phyloP scores from a whole-genome alignment of 2,797 vertebrate genomes.

The Macroramphosus scolopax region DNA sequence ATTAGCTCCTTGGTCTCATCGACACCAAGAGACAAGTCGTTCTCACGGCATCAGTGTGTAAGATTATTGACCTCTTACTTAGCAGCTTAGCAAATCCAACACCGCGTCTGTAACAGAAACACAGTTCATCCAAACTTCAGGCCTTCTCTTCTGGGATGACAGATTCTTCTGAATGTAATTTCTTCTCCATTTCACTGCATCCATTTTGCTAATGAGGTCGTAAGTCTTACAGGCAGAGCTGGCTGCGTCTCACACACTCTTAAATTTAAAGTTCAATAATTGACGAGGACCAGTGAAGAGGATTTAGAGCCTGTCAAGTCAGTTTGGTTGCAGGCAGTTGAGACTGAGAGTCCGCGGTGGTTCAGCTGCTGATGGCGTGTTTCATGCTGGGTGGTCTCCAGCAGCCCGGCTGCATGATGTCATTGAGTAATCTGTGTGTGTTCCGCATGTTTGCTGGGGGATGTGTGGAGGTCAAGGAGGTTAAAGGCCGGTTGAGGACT shows the following conservation, averaged over 20 bases:
- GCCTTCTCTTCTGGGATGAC: too few species aligned
- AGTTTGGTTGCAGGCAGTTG: too few species aligned
- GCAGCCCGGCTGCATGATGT: constrained; percentile 27
- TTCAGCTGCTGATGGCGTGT: constrained; percentile 3
- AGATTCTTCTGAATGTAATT: background rate
- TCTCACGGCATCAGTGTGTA: too few species aligned
- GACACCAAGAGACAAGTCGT: too few species aligned
- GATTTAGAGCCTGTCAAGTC: background rate
- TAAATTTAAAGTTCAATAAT: background rate
- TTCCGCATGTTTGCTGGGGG: constrained; percentile 5
- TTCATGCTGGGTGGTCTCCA: constrained; percentile 27
- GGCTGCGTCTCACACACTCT: background rate
- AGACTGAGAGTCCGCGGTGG: background rate
- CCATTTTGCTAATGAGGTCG: background rate
- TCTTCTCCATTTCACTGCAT: background rate
- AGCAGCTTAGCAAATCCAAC: too few species aligned
- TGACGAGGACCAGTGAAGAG: background rate
- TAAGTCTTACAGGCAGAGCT: background rate
- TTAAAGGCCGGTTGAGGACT: constrained; percentile 21
- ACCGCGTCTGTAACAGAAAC: too few species aligned
- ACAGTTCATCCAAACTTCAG: too few species aligned
- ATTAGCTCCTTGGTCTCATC: too few species aligned
- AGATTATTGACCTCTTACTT: too few species aligned
- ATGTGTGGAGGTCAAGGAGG: constrained; percentile 11
- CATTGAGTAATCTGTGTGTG: constrained; percentile 18